phyloP scores from a whole-genome alignment of 2,888 invertebrate species.

The Drosophila paramelanica region DNA sequence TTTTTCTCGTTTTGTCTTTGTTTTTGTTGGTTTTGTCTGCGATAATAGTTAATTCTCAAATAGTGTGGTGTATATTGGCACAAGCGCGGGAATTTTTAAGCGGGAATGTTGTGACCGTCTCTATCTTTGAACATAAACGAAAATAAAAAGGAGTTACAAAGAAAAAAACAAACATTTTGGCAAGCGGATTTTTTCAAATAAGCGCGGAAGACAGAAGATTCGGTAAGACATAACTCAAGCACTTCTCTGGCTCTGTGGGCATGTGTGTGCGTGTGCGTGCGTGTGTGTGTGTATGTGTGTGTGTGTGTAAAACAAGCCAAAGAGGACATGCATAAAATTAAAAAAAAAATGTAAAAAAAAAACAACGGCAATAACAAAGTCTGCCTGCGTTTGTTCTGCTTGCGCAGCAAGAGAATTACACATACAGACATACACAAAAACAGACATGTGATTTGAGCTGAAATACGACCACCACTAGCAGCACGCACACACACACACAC shows the following conservation, averaged over 20 bases:
- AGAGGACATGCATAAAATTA: slow-evolving; percentile 36
- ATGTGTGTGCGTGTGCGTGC: background rate
- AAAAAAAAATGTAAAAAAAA: slow-evolving; percentile 15
- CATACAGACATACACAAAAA: slow-evolving; percentile 27
- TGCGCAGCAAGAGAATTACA: slow-evolving; percentile 72
- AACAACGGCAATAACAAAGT: slow-evolving; percentile 55
- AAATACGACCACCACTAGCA: slow-evolving; percentile 71
- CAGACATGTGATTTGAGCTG: slow-evolving; percentile 71
- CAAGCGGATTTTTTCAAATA: slow-evolving; percentile 35
- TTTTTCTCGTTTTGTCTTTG: slow-evolving; percentile 34
- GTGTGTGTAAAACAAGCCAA: slow-evolving; percentile 6
- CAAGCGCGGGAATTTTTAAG: slow-evolving; percentile 47
- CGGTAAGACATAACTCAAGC: slow-evolving; percentile 11
- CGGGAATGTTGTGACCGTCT: slow-evolving; percentile 26
- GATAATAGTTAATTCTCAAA: slow-evolving; percentile 6
- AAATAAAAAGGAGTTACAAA: too few species aligned
- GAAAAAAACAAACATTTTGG: background rate
- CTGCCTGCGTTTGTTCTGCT: slow-evolving; percentile 50
- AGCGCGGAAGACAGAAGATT: slow-evolving; percentile 38
- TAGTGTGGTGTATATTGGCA: slow-evolving; percentile 31
- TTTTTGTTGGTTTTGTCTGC: slow-evolving; percentile 30
- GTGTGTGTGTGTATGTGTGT: background rate
- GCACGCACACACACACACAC: slow-evolving; percentile 32
- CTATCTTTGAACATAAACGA: background rate
- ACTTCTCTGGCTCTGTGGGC: background rate